Evolutionary conservation across 2,113 vertebrate species (phyloP).

Genomic region (Aldabrachelys gigantea): DNA sequence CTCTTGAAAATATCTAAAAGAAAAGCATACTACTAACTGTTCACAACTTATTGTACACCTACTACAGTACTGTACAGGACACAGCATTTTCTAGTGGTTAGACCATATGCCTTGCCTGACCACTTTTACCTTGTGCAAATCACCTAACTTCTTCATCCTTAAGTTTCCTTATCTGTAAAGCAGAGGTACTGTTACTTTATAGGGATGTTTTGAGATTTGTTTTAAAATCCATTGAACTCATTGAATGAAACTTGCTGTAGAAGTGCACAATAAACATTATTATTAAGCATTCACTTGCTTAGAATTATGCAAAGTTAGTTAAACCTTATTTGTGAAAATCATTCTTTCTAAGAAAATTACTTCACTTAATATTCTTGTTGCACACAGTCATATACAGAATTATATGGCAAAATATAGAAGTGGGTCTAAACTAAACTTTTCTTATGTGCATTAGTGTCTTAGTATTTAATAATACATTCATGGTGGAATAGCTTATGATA

Average conservation of each 20-base stretch:
- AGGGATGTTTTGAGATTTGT: neutral
- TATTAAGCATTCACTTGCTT: neutral
- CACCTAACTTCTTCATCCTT: no score
- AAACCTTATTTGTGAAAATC: neutral
- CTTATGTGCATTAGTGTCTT: fast-evolving
- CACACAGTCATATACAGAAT: neutral
- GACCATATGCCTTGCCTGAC: neutral
- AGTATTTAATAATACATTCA: neutral
- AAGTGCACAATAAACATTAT: neutral
- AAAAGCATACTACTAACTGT: neutral
- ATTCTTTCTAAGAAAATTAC: neutral
- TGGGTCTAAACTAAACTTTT: neutral
- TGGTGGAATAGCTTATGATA: neutral
- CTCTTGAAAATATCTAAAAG: neutral
- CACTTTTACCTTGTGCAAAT: no score
- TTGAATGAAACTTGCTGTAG: neutral
- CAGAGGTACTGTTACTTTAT: neutral
- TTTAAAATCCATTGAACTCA: neutral
- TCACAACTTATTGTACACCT: neutral
- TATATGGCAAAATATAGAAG: neutral
- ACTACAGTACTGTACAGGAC: neutral
- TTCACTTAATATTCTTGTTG: neutral
- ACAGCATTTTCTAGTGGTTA: neutral
- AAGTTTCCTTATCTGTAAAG: no score
- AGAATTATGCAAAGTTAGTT: neutral